Evolutionary conservation across 2,888 invertebrate genomes (phyloP).

Genomic region (Polylopha cassiicola): DNA sequence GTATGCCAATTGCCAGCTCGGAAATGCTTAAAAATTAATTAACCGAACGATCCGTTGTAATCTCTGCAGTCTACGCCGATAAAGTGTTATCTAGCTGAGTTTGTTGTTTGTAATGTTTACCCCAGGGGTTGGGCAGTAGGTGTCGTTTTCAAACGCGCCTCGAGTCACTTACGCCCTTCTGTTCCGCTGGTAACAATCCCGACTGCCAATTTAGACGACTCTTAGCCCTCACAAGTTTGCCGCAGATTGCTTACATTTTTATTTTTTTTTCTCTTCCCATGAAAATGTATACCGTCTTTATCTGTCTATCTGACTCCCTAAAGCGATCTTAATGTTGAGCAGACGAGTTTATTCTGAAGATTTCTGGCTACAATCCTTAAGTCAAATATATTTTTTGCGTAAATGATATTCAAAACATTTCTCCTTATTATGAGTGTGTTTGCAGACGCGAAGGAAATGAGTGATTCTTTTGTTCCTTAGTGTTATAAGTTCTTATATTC

Average conservation of each 20-base stretch:
- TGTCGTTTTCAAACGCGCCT: slow-evolving; percentile 39
- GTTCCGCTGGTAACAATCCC: slow-evolving; percentile 29
- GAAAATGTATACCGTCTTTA: slow-evolving; percentile 65
- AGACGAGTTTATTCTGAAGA: slow-evolving; percentile 56
- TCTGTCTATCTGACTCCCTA: slow-evolving; percentile 60
- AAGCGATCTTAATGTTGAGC: slow-evolving; percentile 65
- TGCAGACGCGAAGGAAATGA: slow-evolving; percentile 39
- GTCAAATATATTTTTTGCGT: slow-evolving; percentile 41
- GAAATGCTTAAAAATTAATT: slow-evolving; percentile 76
- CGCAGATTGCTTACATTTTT: slow-evolving; percentile 52
- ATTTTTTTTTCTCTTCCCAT: slow-evolving; percentile 55
- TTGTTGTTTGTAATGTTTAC: slow-evolving; percentile 50
- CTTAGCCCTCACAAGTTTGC: slow-evolving; percentile 52
- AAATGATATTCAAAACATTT: slow-evolving; percentile 28
- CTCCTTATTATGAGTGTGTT: slow-evolving; percentile 46
- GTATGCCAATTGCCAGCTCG: slow-evolving; percentile 49
- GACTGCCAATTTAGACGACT: slow-evolving; percentile 55
- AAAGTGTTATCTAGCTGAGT: slow-evolving; percentile 50
- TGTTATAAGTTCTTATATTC: too few species aligned
- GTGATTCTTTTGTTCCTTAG: slow-evolving; percentile 29
- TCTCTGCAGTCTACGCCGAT: slow-evolving; percentile 61
- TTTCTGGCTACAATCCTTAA: slow-evolving; percentile 44
- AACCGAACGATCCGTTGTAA: slow-evolving; percentile 75
- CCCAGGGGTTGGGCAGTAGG: slow-evolving; percentile 40
- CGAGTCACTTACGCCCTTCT: slow-evolving; percentile 45